These are phyloP conservation scores for Acleris cristana DNA, from an alignment of 2,888 invertebrate species.

Conservation along the genomic window DNA sequence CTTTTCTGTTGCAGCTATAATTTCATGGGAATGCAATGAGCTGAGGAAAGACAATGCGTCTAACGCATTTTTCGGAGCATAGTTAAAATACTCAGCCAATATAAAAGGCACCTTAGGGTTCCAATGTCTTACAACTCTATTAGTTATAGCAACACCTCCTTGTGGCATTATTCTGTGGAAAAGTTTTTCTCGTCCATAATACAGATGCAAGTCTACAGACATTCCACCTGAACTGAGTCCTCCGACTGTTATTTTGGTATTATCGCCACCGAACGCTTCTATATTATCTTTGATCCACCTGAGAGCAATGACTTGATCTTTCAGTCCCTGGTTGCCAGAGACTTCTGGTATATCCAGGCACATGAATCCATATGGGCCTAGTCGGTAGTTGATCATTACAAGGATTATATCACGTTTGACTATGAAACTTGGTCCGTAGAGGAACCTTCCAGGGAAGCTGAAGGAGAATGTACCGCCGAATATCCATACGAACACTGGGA, in stretches of 20 bases:
- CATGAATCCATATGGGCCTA: conserved; percentile 67
- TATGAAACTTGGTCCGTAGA: conserved; percentile 54
- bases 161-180: conserved; percentile 58
- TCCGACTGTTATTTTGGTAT: conserved; percentile 55
- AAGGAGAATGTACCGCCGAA: conserved; percentile 56
- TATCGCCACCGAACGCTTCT: conserved; percentile 61
- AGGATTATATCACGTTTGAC: conserved; percentile 60
- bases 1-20: conserved; percentile 48
- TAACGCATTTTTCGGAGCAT: conserved; percentile 41
- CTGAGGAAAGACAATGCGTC: conserved; percentile 53
- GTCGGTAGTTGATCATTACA: conserved; percentile 58
- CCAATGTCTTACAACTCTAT: conserved; percentile 47
- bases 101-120: conserved; percentile 49
- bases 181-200: conserved; percentile 50
- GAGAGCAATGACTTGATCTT: conserved; percentile 60
- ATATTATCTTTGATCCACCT: conserved; percentile 63
- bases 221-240: conserved; percentile 60
- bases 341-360: conserved; percentile 56
- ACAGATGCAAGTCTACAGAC: conserved; percentile 57
- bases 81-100: conserved; percentile 53
- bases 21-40: conserved; percentile 42
- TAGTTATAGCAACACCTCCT: conserved; percentile 53
- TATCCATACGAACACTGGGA: conserved; percentile 62
- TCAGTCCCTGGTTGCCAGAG: conserved; percentile 65
- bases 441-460: conserved; percentile 47